These are phyloP conservation scores for Gymnopithys bicolor DNA, from an alignment of 2,797 vertebrate genomes.

Conservation along the genomic window DNA sequence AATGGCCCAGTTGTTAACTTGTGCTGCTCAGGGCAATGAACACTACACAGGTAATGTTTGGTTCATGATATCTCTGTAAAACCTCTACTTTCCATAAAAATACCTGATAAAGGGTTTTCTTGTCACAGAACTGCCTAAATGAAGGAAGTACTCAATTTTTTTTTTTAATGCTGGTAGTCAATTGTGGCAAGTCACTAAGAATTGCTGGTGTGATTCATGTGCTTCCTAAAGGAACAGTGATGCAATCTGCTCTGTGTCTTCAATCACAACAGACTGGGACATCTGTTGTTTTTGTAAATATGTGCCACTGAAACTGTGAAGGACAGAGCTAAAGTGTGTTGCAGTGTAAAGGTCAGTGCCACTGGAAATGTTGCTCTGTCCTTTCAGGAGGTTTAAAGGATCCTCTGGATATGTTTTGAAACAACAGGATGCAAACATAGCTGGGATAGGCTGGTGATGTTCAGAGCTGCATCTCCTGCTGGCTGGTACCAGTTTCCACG, in stretches of 20 bases:
- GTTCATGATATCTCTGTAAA: neutral
- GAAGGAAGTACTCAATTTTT: neutral
- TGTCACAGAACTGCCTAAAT: neutral
- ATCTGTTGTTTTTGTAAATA: slow-evolving; percentile 2
- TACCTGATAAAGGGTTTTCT: neutral
- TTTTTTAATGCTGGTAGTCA: neutral
- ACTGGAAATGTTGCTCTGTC: neutral
- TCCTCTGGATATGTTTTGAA: neutral
- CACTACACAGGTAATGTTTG: slow-evolving; percentile 91
- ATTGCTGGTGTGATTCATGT: neutral
- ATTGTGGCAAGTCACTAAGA: neutral
- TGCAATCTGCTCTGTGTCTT: neutral
- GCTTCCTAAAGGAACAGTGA: neutral
- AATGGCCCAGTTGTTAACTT: slow-evolving; percentile 97
- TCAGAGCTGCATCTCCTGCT: neutral
- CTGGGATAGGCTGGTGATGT: neutral
- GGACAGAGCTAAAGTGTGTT: neutral
- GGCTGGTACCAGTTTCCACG: neutral
- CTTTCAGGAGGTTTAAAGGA: neutral
- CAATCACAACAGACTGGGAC: neutral
- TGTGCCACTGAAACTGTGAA: neutral
- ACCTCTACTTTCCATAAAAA: neutral
- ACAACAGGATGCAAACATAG: neutral
- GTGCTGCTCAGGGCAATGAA: slow-evolving; percentile 97
- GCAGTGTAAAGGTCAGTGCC: neutral